phyloP scores from a whole-genome alignment of 2,888 invertebrate genomes.

The Mythimna impura region DNA sequence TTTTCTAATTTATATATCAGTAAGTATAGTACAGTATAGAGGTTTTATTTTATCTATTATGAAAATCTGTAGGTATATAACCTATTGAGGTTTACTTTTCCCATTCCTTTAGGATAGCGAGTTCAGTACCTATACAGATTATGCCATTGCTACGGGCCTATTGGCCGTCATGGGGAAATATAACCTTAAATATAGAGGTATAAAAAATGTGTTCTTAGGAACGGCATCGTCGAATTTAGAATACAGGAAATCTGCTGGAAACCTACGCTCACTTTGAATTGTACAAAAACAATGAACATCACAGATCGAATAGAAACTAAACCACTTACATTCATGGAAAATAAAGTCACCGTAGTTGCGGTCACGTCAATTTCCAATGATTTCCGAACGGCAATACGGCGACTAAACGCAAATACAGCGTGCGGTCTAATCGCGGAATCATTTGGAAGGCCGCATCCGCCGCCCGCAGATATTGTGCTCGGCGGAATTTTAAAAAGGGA shows the following conservation, averaged over 20 bases:
- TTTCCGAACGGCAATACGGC: constrained; percentile 43
- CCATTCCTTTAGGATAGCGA: neutral
- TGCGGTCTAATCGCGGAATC: constrained; percentile 68
- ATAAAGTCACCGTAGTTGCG: constrained; percentile 9
- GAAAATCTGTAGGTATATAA: too few relatives aligned
- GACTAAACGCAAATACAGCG: constrained; percentile 52
- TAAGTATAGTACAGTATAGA: too few relatives aligned
- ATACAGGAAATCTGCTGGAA: neutral
- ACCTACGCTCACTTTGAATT: neutral
- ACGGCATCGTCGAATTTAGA: neutral
- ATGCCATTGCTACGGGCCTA: neutral
- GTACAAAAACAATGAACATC: neutral
- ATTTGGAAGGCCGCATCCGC: constrained; percentile 65
- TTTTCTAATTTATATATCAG: too few relatives aligned
- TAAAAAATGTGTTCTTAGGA: neutral
- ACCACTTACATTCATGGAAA: neutral
- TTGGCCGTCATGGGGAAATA: neutral
- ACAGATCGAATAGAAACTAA: neutral
- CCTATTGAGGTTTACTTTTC: neutral
- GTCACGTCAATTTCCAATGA: constrained; percentile 44
- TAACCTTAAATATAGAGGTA: neutral
- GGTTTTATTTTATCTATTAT: too few relatives aligned
- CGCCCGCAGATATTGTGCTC: constrained; percentile 64
- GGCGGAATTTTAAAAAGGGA: constrained; percentile 70
- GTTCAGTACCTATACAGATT: neutral